Evolutionary conservation across 2,888 invertebrate species (phyloP).

Genomic region (Malthinus flaveolus): DNA sequence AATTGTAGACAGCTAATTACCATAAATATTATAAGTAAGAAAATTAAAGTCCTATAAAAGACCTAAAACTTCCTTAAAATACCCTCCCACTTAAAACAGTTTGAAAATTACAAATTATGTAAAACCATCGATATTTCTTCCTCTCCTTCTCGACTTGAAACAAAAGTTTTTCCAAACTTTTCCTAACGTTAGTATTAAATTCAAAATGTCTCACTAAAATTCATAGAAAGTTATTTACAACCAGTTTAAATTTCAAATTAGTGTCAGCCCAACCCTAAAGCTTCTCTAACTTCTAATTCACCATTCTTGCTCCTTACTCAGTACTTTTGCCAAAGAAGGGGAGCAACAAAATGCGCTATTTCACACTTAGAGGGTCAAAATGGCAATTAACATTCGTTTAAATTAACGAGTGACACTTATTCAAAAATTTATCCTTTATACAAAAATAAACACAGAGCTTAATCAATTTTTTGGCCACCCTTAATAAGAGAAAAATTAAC

Average conservation of each 20-base stretch:
- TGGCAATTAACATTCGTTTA: constrained; percentile 31
- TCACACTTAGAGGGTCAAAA: constrained; percentile 33
- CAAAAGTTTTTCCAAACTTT: constrained; percentile 18
- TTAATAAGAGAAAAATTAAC: neutral
- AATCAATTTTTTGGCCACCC: neutral
- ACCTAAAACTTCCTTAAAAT: neutral
- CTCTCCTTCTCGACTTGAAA: neutral
- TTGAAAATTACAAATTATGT: constrained; percentile 10
- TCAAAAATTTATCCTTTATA: constrained; percentile 22
- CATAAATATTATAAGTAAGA: constrained; percentile 32
- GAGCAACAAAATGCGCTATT: constrained; percentile 23
- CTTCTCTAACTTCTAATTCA: constrained; percentile 32
- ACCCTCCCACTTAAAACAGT: neutral
- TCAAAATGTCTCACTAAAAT: constrained; percentile 46
- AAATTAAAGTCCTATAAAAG: constrained; percentile 22
- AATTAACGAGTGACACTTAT: constrained; percentile 28
- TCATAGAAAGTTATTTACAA: constrained; percentile 51
- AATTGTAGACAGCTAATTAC: constrained; percentile 42
- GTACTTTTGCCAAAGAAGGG: constrained; percentile 28
- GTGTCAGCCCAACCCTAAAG: constrained; percentile 43
- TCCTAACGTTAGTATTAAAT: constrained; percentile 24
- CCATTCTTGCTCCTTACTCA: constrained; percentile 31
- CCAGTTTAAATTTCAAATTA: constrained; percentile 54
- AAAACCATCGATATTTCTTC: constrained; percentile 18
- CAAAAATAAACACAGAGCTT: neutral